Conservation (phyloP, 2,797 vertebrate genomes). For the Pangasius sanitwongsei region DNA sequence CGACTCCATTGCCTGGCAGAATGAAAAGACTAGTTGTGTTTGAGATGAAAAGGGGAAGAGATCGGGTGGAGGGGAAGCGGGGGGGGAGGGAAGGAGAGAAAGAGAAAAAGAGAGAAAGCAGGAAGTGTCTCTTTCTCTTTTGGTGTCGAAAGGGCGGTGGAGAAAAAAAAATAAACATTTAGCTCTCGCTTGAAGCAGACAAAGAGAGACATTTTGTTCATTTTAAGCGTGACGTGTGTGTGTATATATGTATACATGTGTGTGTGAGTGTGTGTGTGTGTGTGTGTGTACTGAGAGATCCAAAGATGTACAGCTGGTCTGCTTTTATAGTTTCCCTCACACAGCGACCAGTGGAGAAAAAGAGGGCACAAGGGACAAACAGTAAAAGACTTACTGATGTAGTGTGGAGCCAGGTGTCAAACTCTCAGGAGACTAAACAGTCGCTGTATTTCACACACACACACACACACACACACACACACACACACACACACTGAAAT, state of each 20-base stretch:
- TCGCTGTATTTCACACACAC: conserved; percentile 20
- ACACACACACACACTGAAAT: background rate
- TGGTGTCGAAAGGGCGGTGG: conserved; percentile 49
- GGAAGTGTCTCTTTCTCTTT: conserved; percentile 59
- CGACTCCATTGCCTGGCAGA: conserved; percentile 30
- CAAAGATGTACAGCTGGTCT: conserved; percentile 35
- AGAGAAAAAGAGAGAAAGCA: conserved; percentile 46
- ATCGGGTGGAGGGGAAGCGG: conserved; percentile 24
- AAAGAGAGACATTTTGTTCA: conserved; percentile 58
- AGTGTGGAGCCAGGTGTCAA: conserved; percentile 24
- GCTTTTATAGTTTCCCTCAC: conserved; percentile 36
- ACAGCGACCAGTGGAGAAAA: conserved; percentile 17
- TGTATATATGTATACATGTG: no score
- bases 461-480: conserved; percentile 22
- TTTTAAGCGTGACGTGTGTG: conserved; percentile 35
- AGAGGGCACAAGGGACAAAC: conserved; percentile 26
- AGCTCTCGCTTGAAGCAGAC: conserved; percentile 43
- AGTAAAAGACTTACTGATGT: conserved; percentile 22
- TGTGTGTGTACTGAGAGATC: conserved; percentile 6
- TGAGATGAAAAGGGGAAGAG: conserved; percentile 51
- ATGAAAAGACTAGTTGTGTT: conserved; percentile 57
- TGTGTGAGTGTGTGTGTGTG: background rate
- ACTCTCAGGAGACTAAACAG: conserved; percentile 4
- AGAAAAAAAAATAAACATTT: conserved; percentile 59
- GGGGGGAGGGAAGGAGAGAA: conserved; percentile 10